A percentile compares a stretch with the other conserved stretches of the same genome.
Conservation (phyloP, 2,888 invertebrate genomes). For the Rhamnusium bicolor region DNA sequence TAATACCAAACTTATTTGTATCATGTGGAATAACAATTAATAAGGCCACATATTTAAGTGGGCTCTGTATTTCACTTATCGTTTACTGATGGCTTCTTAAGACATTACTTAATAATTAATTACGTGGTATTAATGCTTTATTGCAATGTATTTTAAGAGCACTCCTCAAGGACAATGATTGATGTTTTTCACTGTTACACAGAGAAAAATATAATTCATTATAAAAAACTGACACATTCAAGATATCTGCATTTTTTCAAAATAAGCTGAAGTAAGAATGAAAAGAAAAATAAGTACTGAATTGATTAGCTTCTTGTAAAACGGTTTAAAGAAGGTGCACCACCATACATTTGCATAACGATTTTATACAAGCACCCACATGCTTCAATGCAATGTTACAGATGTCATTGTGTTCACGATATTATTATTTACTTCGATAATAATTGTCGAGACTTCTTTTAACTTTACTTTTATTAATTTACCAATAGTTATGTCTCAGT, state of each 20-base stretch:
- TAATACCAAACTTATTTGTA: slow-evolving; percentile 32
- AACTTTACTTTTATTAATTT: too few relatives aligned
- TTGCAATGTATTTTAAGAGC: slow-evolving; percentile 41
- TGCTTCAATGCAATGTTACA: background rate
- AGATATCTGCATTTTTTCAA: slow-evolving; percentile 30
- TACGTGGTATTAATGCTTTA: slow-evolving; percentile 40
- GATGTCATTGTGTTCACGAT: background rate
- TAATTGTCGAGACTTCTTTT: too few relatives aligned
- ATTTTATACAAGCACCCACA: background rate
- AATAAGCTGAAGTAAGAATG: slow-evolving; percentile 19
- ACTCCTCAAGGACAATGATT: slow-evolving; percentile 52
- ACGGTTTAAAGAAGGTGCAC: background rate
- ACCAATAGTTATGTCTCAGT: too few relatives aligned
- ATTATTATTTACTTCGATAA: background rate
- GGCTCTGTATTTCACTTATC: slow-evolving; percentile 42
- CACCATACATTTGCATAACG: background rate
- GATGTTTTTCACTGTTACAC: slow-evolving; percentile 51
- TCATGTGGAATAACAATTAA: slow-evolving; percentile 52
- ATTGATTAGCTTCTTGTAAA: background rate
- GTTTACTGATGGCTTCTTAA: slow-evolving; percentile 34
- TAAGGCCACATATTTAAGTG: slow-evolving; percentile 50
- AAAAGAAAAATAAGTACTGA: background rate
- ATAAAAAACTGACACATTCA: slow-evolving; percentile 46
- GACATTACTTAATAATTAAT: slow-evolving; percentile 48
- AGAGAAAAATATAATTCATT: slow-evolving; percentile 50